phyloP scores from a whole-genome alignment of 2,113 vertebrate genomes.

The Bucco capensis region DNA sequence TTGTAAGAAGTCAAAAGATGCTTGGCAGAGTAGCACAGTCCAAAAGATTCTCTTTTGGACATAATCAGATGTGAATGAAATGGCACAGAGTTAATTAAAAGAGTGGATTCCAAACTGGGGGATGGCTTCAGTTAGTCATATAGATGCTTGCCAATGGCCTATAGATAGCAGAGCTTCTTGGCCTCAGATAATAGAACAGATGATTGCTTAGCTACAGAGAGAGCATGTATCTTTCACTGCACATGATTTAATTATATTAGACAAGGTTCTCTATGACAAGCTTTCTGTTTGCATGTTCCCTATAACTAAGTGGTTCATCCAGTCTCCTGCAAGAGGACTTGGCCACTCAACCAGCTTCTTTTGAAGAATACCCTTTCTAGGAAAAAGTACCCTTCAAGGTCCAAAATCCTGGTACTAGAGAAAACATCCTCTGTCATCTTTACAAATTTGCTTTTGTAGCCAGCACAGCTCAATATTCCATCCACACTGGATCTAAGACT shows the following conservation, averaged over 20 bases:
- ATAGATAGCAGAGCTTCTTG: conserved; percentile 2
- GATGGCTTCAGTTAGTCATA: background rate
- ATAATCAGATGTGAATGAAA: background rate
- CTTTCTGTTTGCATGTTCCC: background rate
- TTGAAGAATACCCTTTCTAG: background rate
- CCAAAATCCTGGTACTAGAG: background rate
- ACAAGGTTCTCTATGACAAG: background rate
- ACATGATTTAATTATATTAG: background rate
- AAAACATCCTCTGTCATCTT: background rate
- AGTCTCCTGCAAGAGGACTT: background rate
- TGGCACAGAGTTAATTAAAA: conserved; percentile 27
- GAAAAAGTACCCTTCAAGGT: background rate
- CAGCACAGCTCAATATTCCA: background rate
- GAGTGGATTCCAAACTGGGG: background rate
- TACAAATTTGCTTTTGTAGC: background rate
- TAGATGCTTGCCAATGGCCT: background rate
- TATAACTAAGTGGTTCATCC: background rate
- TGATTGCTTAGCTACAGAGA: background rate
- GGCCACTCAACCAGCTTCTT: background rate
- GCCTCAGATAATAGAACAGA: background rate
- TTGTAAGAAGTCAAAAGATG: background rate
- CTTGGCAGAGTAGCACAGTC: background rate
- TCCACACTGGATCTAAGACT: background rate
- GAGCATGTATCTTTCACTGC: background rate
- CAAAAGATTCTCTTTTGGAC: background rate